Base-by-base conservation (phyloP, 2,797 vertebrate genomes). In the Xiphophorus birchmanni region DNA sequence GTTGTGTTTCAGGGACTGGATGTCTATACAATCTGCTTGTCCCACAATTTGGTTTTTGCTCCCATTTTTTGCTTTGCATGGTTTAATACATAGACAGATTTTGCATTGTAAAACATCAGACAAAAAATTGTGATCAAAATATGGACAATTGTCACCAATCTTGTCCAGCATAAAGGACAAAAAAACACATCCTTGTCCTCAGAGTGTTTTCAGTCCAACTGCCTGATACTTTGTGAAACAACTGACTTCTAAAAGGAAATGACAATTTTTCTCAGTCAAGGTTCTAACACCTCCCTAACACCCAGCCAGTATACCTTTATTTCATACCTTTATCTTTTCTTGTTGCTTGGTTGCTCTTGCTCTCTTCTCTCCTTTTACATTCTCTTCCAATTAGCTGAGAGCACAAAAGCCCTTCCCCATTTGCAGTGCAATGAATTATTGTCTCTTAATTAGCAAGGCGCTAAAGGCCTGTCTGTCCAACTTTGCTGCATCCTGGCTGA, bases 401-500 rank as follows among this genome's bases (percentile, higher is more conserved):
- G 93, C 85, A 94, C 93, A 92, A 93, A 94, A 93, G 90, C 90
- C 77, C 80, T 89, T 35, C 78, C 92, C 92, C 86, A 88, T 91
- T 92, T 92, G 83, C 85, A 94, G 93, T 81, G 91, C 92, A 92
- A 93, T 95, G 89, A 95, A 94, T 95, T 93, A 94, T 89, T 76
- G 69, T 91, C 92, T 93, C 89, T 90, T 94, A 95, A 95, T 95
- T 94, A 94, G 87, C 56, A 73, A 86, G 85, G 88, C 76, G 78
- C 88, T 88, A 88, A 92, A 94, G 88, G 90, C 83, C 82, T 89
- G 91, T 87, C 92, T 89, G 90, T 91, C 91, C 88, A 93, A 93
- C 89, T 94, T 93, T 92, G 91, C 91, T 94, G 94, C 92, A 93
- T 90, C 83, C 85, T 82, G 80, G 88, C 83, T 88, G 89, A 93